Percentiles rank a stretch among this genome's conserved stretches.
phyloP scores from a whole-genome alignment of 2,113 vertebrate genomes.

The Xenopus laevis region DNA sequence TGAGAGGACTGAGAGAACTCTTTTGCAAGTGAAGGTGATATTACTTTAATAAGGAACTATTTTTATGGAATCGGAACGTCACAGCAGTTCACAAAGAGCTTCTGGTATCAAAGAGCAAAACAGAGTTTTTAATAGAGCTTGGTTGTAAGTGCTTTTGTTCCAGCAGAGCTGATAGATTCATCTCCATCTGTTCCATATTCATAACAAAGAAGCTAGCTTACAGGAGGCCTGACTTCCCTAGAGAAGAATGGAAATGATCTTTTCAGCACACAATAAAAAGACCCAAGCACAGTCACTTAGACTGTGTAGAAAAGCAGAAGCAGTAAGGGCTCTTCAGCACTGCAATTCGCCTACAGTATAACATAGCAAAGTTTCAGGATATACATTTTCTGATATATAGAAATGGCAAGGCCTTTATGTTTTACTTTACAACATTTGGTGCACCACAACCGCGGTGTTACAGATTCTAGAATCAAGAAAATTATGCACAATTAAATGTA shows the following conservation, averaged over 20 bases:
- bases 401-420: constrained; percentile 35
- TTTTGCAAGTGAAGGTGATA: constrained; percentile 48
- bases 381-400: constrained; percentile 38
- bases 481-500: constrained; percentile 37
- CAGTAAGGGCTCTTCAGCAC: constrained; percentile 48
- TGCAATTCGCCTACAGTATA: constrained; percentile 52
- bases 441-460: constrained; percentile 46
- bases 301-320: constrained; percentile 54
- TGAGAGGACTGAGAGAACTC: neutral
- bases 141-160: constrained; percentile 77
- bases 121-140: constrained; percentile 73
- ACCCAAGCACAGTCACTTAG: constrained; percentile 62
- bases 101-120: constrained; percentile 71
- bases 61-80: constrained; percentile 74
- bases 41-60: constrained; percentile 64
- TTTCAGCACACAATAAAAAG: constrained; percentile 67
- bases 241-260: constrained; percentile 71
- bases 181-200: constrained; percentile 81
- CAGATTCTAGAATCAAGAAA: constrained; percentile 39
- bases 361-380: constrained; percentile 48
- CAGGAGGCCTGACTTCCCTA: constrained; percentile 64
- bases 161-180: constrained; percentile 77
- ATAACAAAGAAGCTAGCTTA: constrained; percentile 79
- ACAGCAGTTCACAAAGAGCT: constrained; percentile 74
- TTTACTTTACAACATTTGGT: neutral